Percentiles rank a stretch among this genome's conserved stretches.
phyloP scores from a whole-genome alignment of 2,888 invertebrate species.

The Pseudococcus longispinus region DNA sequence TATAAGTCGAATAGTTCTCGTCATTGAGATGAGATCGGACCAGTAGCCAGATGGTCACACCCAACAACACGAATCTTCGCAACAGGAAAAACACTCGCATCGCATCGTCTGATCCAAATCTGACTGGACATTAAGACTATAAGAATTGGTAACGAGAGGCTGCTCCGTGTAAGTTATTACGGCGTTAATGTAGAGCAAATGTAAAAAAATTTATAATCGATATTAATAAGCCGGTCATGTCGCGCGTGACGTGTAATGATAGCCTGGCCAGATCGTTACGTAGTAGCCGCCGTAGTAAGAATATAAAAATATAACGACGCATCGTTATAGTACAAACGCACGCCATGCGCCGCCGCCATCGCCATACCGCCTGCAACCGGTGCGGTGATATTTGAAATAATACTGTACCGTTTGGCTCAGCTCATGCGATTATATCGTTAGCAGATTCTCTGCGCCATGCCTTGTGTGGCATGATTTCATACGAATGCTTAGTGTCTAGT shows the following conservation, averaged over 20 bases:
- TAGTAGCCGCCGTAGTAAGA: background rate
- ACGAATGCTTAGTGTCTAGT: too few species aligned
- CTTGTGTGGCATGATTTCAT: background rate
- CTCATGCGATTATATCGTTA: constrained; percentile 6
- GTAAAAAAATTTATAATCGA: constrained; percentile 24
- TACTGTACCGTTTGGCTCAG: background rate
- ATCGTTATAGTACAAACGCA: constrained; percentile 19
- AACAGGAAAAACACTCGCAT: background rate
- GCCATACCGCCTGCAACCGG: background rate
- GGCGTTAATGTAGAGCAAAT: constrained; percentile 27
- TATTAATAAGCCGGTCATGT: constrained; percentile 36
- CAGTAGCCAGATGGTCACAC: constrained; percentile 2
- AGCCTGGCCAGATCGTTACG: background rate
- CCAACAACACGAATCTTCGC: background rate
- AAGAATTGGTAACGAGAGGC: background rate
- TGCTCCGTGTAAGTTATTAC: background rate
- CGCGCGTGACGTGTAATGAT: constrained; percentile 40
- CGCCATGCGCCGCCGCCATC: background rate
- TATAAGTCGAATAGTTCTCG: background rate
- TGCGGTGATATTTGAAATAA: background rate
- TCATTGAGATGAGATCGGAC: background rate
- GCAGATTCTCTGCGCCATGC: background rate
- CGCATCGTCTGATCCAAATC: background rate
- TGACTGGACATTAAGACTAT: constrained; percentile 1
- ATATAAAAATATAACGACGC: constrained; percentile 22